Evolutionary conservation across 2,888 invertebrate genomes (phyloP).

Genomic region (Andrena trimmerana): DNA sequence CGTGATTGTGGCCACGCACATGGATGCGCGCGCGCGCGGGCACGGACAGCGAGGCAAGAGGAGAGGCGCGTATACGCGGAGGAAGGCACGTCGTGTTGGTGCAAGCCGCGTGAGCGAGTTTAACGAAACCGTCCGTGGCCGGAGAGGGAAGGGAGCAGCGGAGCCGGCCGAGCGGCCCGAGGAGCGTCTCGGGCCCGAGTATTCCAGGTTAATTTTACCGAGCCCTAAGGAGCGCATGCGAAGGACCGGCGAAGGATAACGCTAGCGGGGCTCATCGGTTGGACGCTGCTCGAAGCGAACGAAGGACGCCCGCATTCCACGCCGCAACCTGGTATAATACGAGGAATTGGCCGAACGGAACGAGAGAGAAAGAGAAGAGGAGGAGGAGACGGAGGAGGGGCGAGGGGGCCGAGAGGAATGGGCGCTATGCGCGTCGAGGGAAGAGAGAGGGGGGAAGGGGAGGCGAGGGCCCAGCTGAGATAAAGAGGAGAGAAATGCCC

Average conservation of each 20-base stretch:
- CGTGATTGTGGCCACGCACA: no score
- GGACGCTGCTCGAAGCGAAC: conserved; percentile 81
- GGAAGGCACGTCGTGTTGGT: conserved; percentile 40
- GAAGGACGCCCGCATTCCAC: conserved; percentile 85
- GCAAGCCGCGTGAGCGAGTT: conserved; percentile 58
- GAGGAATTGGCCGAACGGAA: conserved; percentile 81
- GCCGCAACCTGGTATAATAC: conserved; percentile 84
- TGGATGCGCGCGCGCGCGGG: not conserved
- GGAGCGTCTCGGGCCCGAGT: conserved; percentile 68
- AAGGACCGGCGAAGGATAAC: conserved; percentile 79
- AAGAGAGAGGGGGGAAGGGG: not conserved
- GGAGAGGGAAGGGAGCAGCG: conserved; percentile 41
- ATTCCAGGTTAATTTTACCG: conserved; percentile 76
- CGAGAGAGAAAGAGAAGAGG: conserved; percentile 50
- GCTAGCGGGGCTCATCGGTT: conserved; percentile 79
- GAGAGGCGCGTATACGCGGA: not conserved
- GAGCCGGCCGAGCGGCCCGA: conserved; percentile 18
- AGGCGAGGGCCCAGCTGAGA: conserved; percentile 20
- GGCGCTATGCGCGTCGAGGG: not conserved
- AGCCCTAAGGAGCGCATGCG: conserved; percentile 75
- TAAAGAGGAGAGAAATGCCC: conserved; percentile 22
- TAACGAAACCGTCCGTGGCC: conserved; percentile 57
- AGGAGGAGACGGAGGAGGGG: conserved; percentile 16
- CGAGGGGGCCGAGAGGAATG: conserved; percentile 36
- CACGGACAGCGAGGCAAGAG: not conserved